A percentile compares a stretch with the other conserved stretches of the same genome.
These are phyloP conservation scores for Synergus gifuensis DNA, from an alignment of 2,888 invertebrate species.

Conservation along the genomic window DNA sequence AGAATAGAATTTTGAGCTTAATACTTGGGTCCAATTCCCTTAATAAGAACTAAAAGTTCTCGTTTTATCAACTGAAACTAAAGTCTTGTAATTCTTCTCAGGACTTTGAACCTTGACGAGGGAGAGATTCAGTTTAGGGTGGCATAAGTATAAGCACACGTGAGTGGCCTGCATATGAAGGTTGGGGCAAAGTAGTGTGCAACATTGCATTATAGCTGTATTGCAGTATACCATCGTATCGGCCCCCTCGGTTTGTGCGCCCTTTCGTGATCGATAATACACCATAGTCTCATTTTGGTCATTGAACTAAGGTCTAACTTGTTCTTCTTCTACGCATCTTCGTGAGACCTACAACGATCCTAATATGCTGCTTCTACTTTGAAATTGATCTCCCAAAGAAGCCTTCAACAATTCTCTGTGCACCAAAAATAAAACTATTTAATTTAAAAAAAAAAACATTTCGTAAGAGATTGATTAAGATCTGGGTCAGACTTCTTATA, in stretches of 20 bases:
- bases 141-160: slow-evolving; percentile 2
- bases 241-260: slow-evolving; percentile 51
- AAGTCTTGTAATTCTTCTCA: neutral
- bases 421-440: neutral
- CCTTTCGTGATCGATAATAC: slow-evolving; percentile 62
- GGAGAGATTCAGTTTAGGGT: slow-evolving; percentile 28
- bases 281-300: slow-evolving; percentile 67
- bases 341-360: slow-evolving; percentile 28
- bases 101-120: slow-evolving; percentile 30
- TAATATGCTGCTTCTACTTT: slow-evolving; percentile 39
- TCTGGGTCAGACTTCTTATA: neutral
- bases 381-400: slow-evolving; percentile 40
- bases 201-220: slow-evolving; percentile 21
- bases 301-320: slow-evolving; percentile 62
- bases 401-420: too few relatives aligned
- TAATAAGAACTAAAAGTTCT: too few relatives aligned
- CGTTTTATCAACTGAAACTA: neutral
- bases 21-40: too few relatives aligned
- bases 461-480: slow-evolving; percentile 11
- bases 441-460: neutral
- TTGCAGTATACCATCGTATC: slow-evolving; percentile 24
- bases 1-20: too few relatives aligned
- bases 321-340: slow-evolving; percentile 47
- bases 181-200: slow-evolving; percentile 9
- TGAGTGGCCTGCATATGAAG: slow-evolving; percentile 31